Conservation (phyloP, 2,113 vertebrate species). For the Hipposideros armiger region DNA sequence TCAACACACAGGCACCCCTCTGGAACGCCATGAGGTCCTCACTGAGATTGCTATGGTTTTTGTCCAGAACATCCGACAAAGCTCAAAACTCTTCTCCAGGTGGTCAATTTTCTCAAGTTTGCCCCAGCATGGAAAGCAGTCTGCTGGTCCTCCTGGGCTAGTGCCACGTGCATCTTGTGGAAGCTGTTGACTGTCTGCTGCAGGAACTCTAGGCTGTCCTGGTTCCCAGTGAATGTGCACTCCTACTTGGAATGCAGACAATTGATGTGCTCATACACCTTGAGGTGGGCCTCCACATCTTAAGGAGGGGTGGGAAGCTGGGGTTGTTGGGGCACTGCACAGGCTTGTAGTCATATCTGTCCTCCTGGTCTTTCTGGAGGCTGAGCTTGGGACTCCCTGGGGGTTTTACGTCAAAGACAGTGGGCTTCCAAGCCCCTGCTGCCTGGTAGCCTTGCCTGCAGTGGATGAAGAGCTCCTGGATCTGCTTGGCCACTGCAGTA, state of each 20-base stretch:
- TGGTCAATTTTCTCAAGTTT: slow-evolving; percentile 98
- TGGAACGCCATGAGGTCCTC: slow-evolving; percentile 98
- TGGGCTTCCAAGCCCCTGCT: slow-evolving; percentile 90
- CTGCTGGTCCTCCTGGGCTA: slow-evolving; percentile 98
- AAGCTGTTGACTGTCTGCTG: slow-evolving; percentile 97
- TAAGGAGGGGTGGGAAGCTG: slow-evolving; percentile 94
- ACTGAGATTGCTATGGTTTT: slow-evolving; percentile 97
- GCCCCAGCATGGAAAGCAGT: slow-evolving; percentile 96
- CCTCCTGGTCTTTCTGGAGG: slow-evolving; percentile 93
- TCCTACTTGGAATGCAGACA: slow-evolving; percentile 98
- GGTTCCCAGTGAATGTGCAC: slow-evolving; percentile 97
- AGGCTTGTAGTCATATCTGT: slow-evolving; percentile 94
- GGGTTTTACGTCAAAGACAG: slow-evolving; percentile 85
- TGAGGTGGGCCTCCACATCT: slow-evolving; percentile 97
- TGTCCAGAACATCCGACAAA: slow-evolving; percentile 97
- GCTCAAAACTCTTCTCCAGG: slow-evolving; percentile 96
- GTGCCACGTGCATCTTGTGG: slow-evolving; percentile 97
- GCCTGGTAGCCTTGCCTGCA: slow-evolving; percentile 96
- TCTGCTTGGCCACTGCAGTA: slow-evolving; percentile 96
- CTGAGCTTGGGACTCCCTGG: slow-evolving; percentile 94
- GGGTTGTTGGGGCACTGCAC: slow-evolving; percentile 97
- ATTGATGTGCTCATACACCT: slow-evolving; percentile 97
- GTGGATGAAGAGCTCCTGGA: slow-evolving; percentile 97
- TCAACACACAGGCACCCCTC: slow-evolving; percentile 95
- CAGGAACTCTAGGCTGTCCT: slow-evolving; percentile 96